Base-by-base conservation (phyloP, 2,888 invertebrate genomes). In the Drosophila falleni region DNA sequence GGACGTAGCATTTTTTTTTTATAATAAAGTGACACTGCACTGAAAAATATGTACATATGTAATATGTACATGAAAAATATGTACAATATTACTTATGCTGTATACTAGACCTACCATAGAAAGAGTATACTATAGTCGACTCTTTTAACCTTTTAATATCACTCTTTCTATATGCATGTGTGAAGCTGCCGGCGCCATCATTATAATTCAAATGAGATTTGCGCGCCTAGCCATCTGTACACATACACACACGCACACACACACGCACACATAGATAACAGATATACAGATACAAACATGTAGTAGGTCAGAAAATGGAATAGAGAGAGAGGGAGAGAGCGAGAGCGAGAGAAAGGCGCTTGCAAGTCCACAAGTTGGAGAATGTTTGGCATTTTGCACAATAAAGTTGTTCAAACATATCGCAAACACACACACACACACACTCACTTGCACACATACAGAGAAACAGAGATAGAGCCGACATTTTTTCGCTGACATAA, bases 201-300 rank as follows among this genome's bases (percentile, higher is more conserved):
- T 87, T 87, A 84, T 86, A 84, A 84, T 87, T 84, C 84, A 84
- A 84, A 87, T 87, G 81, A 87, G 84, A 84, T 84, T 84, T 83
- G 83, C 76, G 77, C 81, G 83, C 83, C 83, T 77, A 82, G 82
- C 65, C 74, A 84, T 81, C 77, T 67, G 62, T 70, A 44, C 63
- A 50, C 44, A 50, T 49, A 62, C 39, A 55, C 49, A 53, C 39
- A 10, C 35, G 46, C 10, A 50, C 33, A 49, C 35, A 46, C 26
- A 19, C 65, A 41, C n/a, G 3, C 35, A 59, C n/a, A 59, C 50
- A 54, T 37, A 19, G 11, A 37, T n/a, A n/a, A 2, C 6, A 37
- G 35, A 37, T 37, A 33, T 41, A 33, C 41, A 44, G 15, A 41
- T 10, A 29, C 26, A 35, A 50, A 65, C 29, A 54, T 56, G 42